These are phyloP conservation scores for Pterostichus madidus DNA, from an alignment of 2,888 invertebrate genomes.

Conservation along the genomic window DNA sequence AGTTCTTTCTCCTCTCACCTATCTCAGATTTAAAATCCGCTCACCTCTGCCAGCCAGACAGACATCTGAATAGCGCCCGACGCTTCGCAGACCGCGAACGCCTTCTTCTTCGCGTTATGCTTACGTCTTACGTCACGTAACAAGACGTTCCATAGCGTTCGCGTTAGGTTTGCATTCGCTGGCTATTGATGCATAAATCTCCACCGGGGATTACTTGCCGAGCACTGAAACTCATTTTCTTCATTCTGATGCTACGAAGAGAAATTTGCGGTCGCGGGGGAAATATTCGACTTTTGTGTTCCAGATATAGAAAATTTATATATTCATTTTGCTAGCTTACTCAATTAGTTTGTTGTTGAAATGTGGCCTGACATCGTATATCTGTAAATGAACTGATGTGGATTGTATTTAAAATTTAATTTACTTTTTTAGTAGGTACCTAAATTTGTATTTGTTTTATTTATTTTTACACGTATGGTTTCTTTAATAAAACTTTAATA, in stretches of 20 bases:
- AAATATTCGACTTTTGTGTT: too few relatives aligned
- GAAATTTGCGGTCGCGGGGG: too few relatives aligned
- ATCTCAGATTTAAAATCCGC: constrained; percentile 6
- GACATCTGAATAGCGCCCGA: constrained; percentile 15
- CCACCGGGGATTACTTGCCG: not conserved
- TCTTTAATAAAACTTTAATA: too few relatives aligned
- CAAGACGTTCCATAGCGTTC: constrained; percentile 15
- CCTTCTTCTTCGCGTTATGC: not conserved
- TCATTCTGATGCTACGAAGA: not conserved
- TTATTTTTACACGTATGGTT: too few relatives aligned
- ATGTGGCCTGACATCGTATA: too few relatives aligned
- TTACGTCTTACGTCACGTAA: constrained; percentile 8
- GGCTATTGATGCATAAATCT: constrained; percentile 33
- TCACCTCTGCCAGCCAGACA: constrained; percentile 10
- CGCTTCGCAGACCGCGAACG: not conserved
- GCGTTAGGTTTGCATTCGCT: constrained; percentile 1
- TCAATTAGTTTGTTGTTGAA: too few relatives aligned
- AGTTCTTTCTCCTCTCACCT: not conserved
- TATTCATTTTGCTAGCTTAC: too few relatives aligned
- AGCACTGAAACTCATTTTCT: constrained; percentile 18
- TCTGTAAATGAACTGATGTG: too few relatives aligned
- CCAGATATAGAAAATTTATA: too few relatives aligned
- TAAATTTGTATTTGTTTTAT: too few relatives aligned
- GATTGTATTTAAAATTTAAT: too few relatives aligned
- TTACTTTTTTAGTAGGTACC: too few relatives aligned